Evolutionary conservation across 2,797 vertebrate genomes (phyloP), one percentile per base, ranked within the genome.

Genomic region (Acanthurus lineatus): DNA sequence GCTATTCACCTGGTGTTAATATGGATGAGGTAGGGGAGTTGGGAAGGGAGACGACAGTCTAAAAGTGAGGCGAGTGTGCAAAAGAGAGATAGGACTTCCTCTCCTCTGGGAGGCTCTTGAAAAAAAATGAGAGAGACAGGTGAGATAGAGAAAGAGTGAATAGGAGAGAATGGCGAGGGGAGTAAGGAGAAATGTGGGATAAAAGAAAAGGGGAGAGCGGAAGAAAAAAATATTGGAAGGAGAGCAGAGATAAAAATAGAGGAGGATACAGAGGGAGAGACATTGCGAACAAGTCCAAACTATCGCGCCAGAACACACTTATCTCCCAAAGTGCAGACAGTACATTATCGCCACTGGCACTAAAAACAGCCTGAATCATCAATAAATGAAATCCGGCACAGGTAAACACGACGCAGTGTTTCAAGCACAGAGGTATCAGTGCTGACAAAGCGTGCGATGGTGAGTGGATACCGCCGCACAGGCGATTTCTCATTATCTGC

Each of bases 321-420:
- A 93, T 91, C 91, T 92, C 64, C 84, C 79, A 80, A 83, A 87
- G 88, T 87, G 90, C 90, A 90, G 88, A 88, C 88, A 76, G 81
- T 88, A 88, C 87, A 88, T 81, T 91, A 88, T 90, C 83, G 42
- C 90, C 83, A 79, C 70, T 47, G 51, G 87, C 76, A 73, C 88
- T 77, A 80, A 85, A 91, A 89, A 86, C 77, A 76, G 75, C 72
- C 84, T 62, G 84, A 83, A 81, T 92, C 86, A 91, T 89, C 89
- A 90, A 91, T 91, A 88, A 88, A 79, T 81, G 79, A 88, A 91
- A 86, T 60, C 79, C 25, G 48, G 69, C 12, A 22, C 86, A 91
- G 84, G 85, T 90, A 82, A 89, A 90, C 89, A 77, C 49, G 6
- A 62, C 22, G 42, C 74, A 28, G 45, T 63, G 83, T 84, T 79